Percentiles rank a stretch among this genome's conserved stretches.
Evolutionary conservation across 2,113 vertebrate genomes (phyloP).

Genomic region (Eupsittula cactorum): DNA sequence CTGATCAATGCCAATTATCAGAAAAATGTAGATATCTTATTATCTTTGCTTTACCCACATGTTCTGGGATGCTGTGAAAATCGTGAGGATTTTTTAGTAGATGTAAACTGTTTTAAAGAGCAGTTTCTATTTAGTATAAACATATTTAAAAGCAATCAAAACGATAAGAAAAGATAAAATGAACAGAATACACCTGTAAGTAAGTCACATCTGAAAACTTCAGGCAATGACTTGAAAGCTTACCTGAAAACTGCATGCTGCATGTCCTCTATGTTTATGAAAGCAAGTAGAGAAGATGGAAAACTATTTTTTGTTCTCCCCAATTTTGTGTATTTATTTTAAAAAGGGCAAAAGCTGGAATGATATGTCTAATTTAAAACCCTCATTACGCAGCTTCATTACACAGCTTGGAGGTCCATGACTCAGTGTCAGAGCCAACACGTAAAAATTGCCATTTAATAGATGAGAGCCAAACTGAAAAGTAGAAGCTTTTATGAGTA

Average conservation of each 20-base stretch:
- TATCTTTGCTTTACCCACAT: neutral
- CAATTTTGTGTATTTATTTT: neutral
- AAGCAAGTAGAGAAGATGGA: neutral
- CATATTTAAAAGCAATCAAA: neutral
- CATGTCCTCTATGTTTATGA: neutral
- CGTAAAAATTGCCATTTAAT: neutral
- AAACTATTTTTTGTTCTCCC: neutral
- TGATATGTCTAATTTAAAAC: neutral
- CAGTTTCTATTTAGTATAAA: neutral
- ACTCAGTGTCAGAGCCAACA: neutral
- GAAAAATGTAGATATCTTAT: neutral
- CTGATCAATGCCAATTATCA: slow-evolving; percentile 25
- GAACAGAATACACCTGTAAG: neutral
- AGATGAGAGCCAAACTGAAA: neutral
- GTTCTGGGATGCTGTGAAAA: neutral
- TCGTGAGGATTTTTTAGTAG: neutral
- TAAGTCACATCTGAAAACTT: neutral
- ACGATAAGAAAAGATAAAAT: neutral
- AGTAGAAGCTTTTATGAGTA: neutral
- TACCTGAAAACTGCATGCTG: neutral
- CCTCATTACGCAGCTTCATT: neutral
- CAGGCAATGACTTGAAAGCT: neutral
- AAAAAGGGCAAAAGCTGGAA: neutral
- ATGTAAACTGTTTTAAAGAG: neutral
- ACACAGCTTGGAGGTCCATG: neutral